Evolutionary conservation across 2,797 vertebrate genomes (phyloP), one percentile per base, ranked within the genome.

Genomic region (Aplochiton taeniatus): DNA sequence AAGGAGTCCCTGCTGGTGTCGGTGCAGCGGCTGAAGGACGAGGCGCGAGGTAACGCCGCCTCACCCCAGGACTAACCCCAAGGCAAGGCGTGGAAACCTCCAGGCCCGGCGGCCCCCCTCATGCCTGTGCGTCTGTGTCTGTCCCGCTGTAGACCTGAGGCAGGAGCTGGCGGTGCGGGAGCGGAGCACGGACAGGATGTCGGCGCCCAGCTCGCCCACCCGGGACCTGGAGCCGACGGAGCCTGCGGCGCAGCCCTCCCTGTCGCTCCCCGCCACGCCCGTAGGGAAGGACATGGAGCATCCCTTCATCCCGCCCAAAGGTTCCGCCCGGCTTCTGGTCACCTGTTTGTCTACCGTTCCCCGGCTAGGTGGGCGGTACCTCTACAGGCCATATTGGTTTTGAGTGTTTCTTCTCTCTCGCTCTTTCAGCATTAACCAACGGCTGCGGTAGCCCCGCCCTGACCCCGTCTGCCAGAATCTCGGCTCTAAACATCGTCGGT

Each of bases 1-100:
- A 99, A 99, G 77, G 97, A 99, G 78, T 98, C 96, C 0, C 85
- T 99, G 59, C 87, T 99, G 47, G 96, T 96, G 4, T 99, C 97
- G 11, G 97, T 98, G 20, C 97, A 99, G 88, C 92, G 97, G 67
- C 89, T 99, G 84, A 99, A 99, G 87, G 97, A 99, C 63, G 97
- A 98, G 88, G 97, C 98, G 1, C 93, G 97, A 94, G 98, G 96
- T 98, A 53, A 53, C n/a, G n/a, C n/a, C n/a, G n/a, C n/a, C n/a
- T n/a, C n/a, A n/a, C n/a, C n/a, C n/a, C n/a, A n/a, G n/a, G n/a
- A n/a, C n/a, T n/a, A n/a, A n/a, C n/a, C n/a, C n/a, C n/a, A n/a
- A n/a, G n/a, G n/a, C n/a, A n/a, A n/a, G n/a, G 19, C 19, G 18
- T 11, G 10, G 17, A 53, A n/a, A 13, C 14, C n/a, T 4, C 19